Conservation (phyloP, 2,797 vertebrate genomes). For the Notolabrus celidotus region DNA sequence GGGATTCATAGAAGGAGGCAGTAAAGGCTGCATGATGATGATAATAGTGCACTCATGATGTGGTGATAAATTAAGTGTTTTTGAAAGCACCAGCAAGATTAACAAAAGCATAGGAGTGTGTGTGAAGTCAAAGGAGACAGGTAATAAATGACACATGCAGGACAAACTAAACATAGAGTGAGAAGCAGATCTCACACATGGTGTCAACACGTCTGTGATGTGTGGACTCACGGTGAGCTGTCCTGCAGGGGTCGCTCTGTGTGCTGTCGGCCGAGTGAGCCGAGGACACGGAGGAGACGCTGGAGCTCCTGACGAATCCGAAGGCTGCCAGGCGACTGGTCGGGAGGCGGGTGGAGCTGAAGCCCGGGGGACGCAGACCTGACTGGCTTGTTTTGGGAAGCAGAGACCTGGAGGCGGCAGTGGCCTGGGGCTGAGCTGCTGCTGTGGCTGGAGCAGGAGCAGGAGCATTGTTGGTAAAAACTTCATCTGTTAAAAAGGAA, state of each 20-base stretch:
- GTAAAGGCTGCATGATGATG: constrained; percentile 29
- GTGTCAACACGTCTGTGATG: neutral
- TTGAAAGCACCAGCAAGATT: neutral
- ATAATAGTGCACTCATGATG: constrained; percentile 9
- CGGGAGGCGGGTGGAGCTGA: constrained; percentile 87
- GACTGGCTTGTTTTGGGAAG: constrained; percentile 90
- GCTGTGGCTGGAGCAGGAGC: constrained; percentile 71
- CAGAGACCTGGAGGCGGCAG: constrained; percentile 86
- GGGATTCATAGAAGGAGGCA: constrained; percentile 35
- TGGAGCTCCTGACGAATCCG: constrained; percentile 95
- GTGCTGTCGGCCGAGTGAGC: constrained; percentile 90
- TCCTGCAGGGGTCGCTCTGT: constrained; percentile 88
- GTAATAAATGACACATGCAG: too few species aligned
- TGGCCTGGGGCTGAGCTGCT: constrained; percentile 79
- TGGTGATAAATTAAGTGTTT: constrained; percentile 4
- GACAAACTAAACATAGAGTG: neutral
- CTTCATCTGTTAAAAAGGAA: constrained; percentile 60
- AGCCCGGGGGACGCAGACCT: constrained; percentile 92
- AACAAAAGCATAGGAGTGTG: neutral
- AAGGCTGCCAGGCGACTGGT: constrained; percentile 92
- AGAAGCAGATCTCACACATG: neutral
- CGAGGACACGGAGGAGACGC: constrained; percentile 93
- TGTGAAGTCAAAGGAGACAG: too few species aligned
- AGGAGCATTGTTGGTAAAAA: constrained; percentile 46
- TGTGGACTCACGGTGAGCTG: constrained; percentile 88